A percentile compares a stretch with the other conserved stretches of the same genome.
Conservation (phyloP, 2,888 invertebrate species). For the Agriotes lineatus region DNA sequence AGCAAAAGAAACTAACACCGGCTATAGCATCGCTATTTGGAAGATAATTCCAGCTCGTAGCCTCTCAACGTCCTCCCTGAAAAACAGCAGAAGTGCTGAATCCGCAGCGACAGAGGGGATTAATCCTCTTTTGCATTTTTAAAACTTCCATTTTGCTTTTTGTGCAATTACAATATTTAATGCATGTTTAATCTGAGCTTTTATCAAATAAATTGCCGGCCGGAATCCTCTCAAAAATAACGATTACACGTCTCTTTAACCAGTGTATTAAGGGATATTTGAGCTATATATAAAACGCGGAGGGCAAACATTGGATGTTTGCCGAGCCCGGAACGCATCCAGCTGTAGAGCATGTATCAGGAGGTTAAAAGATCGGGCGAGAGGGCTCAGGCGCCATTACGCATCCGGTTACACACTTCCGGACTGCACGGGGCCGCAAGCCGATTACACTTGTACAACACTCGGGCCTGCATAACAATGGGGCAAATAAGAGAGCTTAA, state of each 20-base stretch:
- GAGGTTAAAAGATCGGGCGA: slow-evolving; percentile 25
- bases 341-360: slow-evolving; percentile 18
- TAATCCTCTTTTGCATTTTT: slow-evolving; percentile 46
- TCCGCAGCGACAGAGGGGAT: slow-evolving; percentile 27
- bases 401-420: slow-evolving; percentile 18
- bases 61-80: slow-evolving; percentile 20
- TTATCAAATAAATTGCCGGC: slow-evolving; percentile 30
- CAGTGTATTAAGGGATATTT: slow-evolving; percentile 4
- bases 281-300: slow-evolving; percentile 13
- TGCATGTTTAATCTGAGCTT: slow-evolving; percentile 41
- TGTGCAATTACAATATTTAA: slow-evolving; percentile 46
- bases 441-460: slow-evolving; percentile 57
- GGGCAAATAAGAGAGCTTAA: slow-evolving; percentile 58
- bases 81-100: slow-evolving; percentile 21
- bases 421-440: slow-evolving; percentile 51
- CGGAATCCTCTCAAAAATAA: slow-evolving; percentile 12
- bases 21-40: slow-evolving; percentile 19
- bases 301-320: slow-evolving; percentile 20
- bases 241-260: slow-evolving; percentile 15
- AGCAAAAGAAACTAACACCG: no score
- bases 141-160: slow-evolving; percentile 47
- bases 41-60: slow-evolving; percentile 14
- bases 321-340: slow-evolving; percentile 12
- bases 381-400: slow-evolving; percentile 28
- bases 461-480: slow-evolving; percentile 55